Percentiles rank a stretch among this genome's conserved stretches.
Conservation (phyloP, 2,888 invertebrate species). For the Pasiphila rectangulata region DNA sequence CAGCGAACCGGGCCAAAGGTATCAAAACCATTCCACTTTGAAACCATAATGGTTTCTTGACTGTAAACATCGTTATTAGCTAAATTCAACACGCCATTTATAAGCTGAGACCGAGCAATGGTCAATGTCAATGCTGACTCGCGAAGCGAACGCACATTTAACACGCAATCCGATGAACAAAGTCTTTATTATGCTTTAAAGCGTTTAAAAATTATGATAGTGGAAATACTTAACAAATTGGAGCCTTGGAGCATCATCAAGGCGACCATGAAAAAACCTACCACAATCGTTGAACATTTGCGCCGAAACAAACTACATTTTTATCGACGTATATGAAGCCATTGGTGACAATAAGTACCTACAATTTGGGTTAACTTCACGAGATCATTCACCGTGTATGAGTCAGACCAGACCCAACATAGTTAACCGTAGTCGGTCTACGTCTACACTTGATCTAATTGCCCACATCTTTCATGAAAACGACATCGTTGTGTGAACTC, state of each 20-base stretch:
- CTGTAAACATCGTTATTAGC: no score
- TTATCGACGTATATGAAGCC: constrained; percentile 46
- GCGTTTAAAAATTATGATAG: constrained; percentile 27
- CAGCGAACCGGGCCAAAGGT: no score
- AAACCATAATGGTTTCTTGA: no score
- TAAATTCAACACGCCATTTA: constrained; percentile 32
- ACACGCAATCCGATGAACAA: constrained; percentile 44
- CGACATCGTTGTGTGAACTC: constrained; percentile 51
- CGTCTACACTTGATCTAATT: constrained; percentile 64
- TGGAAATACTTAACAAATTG: constrained; percentile 7
- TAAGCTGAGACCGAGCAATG: constrained; percentile 34
- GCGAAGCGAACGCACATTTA: constrained; percentile 32
- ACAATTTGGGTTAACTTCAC: constrained; percentile 62
- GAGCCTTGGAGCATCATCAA: background rate
- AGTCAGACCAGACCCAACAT: constrained; percentile 45
- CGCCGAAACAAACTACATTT: constrained; percentile 36
- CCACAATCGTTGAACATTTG: constrained; percentile 18
- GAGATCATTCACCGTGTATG: constrained; percentile 57
- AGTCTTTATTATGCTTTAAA: constrained; percentile 39
- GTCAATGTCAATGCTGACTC: constrained; percentile 59
- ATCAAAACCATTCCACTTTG: no score
- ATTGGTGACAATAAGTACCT: constrained; percentile 51
- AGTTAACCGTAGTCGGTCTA: constrained; percentile 61
- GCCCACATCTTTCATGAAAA: constrained; percentile 65
- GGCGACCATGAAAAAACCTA: constrained; percentile 12